Evolutionary conservation across 2,888 invertebrate genomes (phyloP).

Genomic region (Chymomyza fuscimana): DNA sequence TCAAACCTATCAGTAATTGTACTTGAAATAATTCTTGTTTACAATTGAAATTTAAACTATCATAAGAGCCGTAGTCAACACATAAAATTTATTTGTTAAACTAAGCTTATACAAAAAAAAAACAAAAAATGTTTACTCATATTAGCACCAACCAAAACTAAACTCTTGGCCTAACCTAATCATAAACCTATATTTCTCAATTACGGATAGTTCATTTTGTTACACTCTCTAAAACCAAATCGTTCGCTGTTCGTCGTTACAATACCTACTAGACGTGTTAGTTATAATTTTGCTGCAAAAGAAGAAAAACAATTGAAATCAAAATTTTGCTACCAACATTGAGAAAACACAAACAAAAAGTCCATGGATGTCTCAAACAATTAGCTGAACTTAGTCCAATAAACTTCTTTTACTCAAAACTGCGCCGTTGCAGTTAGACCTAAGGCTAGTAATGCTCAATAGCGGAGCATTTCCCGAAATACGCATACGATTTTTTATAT

Average conservation of each 20-base stretch:
- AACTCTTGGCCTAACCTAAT: constrained; percentile 65
- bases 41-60: not conserved
- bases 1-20: constrained; percentile 33
- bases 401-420: constrained; percentile 11
- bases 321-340: not conserved
- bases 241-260: constrained; percentile 4
- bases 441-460: constrained; percentile 1
- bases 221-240: constrained; percentile 8
- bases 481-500: constrained; percentile 4
- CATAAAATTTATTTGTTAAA: constrained; percentile 9
- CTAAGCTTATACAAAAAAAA: constrained; percentile 3
- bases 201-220: not conserved
- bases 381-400: constrained; percentile 42
- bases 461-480: constrained; percentile 5
- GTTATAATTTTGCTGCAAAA: not conserved
- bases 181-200: not conserved
- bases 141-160: constrained; percentile 68
- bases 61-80: not conserved
- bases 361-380: not conserved
- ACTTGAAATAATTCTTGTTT: not conserved
- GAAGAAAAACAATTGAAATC: constrained; percentile 1
- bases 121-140: constrained; percentile 40
- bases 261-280: constrained; percentile 1
- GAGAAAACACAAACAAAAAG: not conserved
- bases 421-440: constrained; percentile 5